Base-by-base conservation (phyloP, 2,888 invertebrate genomes). In the Cetonia aurata region DNA sequence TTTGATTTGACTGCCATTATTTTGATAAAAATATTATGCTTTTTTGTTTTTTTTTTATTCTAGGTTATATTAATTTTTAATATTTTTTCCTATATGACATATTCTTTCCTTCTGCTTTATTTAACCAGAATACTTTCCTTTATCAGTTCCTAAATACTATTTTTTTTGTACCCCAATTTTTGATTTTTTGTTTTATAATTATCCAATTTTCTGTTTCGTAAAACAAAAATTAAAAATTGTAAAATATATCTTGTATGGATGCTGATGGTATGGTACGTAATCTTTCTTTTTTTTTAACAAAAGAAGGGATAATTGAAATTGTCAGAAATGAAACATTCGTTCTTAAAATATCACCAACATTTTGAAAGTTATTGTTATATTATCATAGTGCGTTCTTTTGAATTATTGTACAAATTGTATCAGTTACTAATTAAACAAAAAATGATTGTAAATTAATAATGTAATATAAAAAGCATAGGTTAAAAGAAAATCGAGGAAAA, bases 1-100 rank as follows among this genome's bases (percentile, higher is more conserved):
- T 71, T 71, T 74, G 69, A 70, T 75, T 76, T 67, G 75, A 77
- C 77, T 77, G 77, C 77, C 77, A 77, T 77, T 75, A 25, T 74
- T 67, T 71, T 31, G 37, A 65, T 13, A 46, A 10, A 60, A 48
- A 44, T 19, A 25, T 72, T 70, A 67, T 68, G 72, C 72, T 70
- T 70, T 73, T 70, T 67, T 70, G 13, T 62, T 73, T 70, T 70
- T 17, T 62, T 73, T 69, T 71, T 67, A 56, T 67, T 56, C 33
- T 46, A 33, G 42, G 10, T 19, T 25, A 25, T 55, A 42, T 42
- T 13, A n/a, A 46, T 37, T 33, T 33, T 65, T 65, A 13, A 17
- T 17, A 12, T 62, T 50, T 46, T 52, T 65, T 65, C 31, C 25
- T 37, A 17, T 50, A 50, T 50, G 42, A 10, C 56, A 42, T 57